Evolutionary conservation across 1,140 invertebrate genomes (phyloP).

Genomic region (Belonocnema kinseyi): DNA sequence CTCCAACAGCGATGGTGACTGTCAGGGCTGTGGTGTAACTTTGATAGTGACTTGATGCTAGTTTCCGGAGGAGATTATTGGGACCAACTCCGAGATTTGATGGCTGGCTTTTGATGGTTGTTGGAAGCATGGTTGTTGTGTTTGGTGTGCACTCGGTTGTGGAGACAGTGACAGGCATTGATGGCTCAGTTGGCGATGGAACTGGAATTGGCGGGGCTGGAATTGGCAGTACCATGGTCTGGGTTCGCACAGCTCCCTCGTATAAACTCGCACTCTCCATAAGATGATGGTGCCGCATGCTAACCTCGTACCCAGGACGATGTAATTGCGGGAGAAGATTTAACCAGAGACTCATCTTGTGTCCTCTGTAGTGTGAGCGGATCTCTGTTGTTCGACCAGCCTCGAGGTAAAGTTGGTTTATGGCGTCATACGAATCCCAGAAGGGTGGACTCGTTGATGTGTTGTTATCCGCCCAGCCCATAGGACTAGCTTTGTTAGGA

Average conservation of each 20-base stretch:
- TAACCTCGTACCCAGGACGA: slow-evolving; percentile 84
- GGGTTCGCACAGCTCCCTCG: slow-evolving; percentile 83
- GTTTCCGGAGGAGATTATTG: slow-evolving; percentile 83
- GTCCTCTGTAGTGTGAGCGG: slow-evolving; percentile 90
- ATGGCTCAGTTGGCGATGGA: slow-evolving; percentile 73
- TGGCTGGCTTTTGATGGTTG: slow-evolving; percentile 63
- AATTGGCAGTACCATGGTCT: slow-evolving; percentile 80
- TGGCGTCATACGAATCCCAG: slow-evolving; percentile 93
- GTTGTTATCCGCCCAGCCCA: slow-evolving; percentile 45
- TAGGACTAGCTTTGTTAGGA: slow-evolving; percentile 78
- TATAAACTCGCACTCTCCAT: slow-evolving; percentile 83
- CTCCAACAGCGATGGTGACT: slow-evolving; percentile 95
- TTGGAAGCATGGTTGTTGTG: slow-evolving; percentile 70
- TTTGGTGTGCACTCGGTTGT: slow-evolving; percentile 72
- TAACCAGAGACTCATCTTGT: slow-evolving; percentile 95
- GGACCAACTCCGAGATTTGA: slow-evolving; percentile 65
- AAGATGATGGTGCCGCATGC: slow-evolving; percentile 86
- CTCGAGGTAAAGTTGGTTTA: slow-evolving; percentile 92
- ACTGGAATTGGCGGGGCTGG: slow-evolving; percentile 72
- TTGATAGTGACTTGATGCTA: slow-evolving; percentile 87
- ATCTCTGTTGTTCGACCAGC: slow-evolving; percentile 84
- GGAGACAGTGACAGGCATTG: slow-evolving; percentile 59
- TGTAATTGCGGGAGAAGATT: slow-evolving; percentile 93
- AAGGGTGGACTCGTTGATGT: slow-evolving; percentile 77
- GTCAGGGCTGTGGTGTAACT: slow-evolving; percentile 92